Evolutionary conservation across 2,888 invertebrate species (phyloP).

Genomic region (Eupithecia abbreviata): DNA sequence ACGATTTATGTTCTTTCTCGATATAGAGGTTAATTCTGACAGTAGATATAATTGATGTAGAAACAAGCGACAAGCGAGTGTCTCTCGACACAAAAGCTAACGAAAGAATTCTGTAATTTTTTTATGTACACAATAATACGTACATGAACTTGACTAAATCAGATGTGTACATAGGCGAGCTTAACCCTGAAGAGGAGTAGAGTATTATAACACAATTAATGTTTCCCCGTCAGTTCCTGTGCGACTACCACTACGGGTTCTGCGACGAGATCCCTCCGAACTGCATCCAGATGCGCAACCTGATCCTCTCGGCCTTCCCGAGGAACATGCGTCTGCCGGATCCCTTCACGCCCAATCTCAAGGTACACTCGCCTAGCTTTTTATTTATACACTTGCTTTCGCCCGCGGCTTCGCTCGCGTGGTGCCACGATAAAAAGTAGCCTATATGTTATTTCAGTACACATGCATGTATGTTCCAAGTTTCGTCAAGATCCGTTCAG

Average conservation of each 20-base stretch:
- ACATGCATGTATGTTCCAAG: no score
- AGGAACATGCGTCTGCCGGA: constrained; percentile 99
- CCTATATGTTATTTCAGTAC: no score
- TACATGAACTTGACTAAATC: no score
- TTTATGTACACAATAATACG: no score
- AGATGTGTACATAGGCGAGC: no score
- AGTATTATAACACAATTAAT: neutral
- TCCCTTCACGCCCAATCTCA: constrained; percentile 98
- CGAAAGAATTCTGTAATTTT: no score
- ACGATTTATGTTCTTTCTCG: no score
- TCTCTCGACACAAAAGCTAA: neutral
- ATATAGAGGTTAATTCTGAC: neutral
- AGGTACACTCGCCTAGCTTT: constrained; percentile 59
- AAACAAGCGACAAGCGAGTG: neutral
- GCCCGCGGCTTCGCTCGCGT: no score
- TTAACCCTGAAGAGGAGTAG: no score
- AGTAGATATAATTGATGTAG: neutral
- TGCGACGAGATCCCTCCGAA: constrained; percentile 99
- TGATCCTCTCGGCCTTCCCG: constrained; percentile 98
- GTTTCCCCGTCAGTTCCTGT: constrained; percentile 87
- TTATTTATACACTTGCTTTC: no score
- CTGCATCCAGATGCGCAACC: constrained; percentile 99
- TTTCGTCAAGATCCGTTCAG: no score
- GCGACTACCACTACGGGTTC: constrained; percentile 99
- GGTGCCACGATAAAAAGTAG: no score